These are phyloP conservation scores for Phalanger gymnotis DNA, from an alignment of 2,797 vertebrate species.

Conservation along the genomic window DNA sequence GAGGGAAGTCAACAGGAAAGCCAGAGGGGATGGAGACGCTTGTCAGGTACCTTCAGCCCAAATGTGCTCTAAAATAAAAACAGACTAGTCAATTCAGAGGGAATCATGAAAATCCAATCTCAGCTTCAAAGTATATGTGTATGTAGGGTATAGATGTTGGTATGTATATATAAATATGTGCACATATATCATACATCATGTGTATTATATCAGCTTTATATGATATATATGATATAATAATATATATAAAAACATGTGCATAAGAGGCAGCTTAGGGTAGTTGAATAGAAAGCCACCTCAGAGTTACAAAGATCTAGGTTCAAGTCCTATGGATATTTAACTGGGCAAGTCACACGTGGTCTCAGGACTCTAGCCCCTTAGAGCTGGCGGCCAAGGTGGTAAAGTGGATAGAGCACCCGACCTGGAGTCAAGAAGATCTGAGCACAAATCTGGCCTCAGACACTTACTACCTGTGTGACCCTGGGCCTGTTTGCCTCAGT, in stretches of 20 bases:
- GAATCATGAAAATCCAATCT: background rate
- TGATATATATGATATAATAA: too few species aligned
- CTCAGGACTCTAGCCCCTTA: background rate
- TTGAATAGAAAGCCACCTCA: background rate
- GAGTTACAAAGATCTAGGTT: background rate
- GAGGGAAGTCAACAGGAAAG: background rate
- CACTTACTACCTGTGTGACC: background rate
- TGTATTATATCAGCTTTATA: too few species aligned
- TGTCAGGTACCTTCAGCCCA: background rate
- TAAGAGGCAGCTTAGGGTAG: background rate
- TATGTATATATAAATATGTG: background rate
- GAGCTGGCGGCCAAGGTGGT: background rate
- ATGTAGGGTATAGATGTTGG: background rate
- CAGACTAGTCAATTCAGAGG: background rate
- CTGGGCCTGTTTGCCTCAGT: background rate
- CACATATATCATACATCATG: too few species aligned
- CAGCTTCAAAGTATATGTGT: background rate
- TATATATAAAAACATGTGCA: too few species aligned
- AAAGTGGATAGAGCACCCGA: background rate
- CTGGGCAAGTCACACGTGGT: background rate
- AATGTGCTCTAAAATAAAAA: background rate
- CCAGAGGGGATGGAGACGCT: background rate
- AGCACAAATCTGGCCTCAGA: background rate
- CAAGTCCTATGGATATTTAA: background rate
- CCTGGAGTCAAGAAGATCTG: background rate